Percentiles rank a stretch among this genome's conserved stretches.
phyloP scores from a whole-genome alignment of 2,113 vertebrate species.

The Pandion haliaetus region DNA sequence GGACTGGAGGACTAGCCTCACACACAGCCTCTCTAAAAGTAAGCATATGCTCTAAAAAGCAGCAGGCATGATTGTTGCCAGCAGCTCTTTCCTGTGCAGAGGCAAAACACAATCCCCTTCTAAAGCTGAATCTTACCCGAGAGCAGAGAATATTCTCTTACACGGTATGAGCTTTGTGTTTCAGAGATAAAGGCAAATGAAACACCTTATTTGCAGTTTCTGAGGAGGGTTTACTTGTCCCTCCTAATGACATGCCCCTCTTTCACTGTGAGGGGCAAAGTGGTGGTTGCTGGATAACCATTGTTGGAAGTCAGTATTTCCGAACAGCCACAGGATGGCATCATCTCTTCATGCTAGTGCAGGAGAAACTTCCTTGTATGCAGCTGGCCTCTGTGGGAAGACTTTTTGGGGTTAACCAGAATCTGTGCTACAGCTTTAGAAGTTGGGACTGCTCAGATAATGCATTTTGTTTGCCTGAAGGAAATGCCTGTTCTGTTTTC shows the following conservation, averaged over 20 bases:
- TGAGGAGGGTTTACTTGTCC: background rate
- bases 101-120: background rate
- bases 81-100: background rate
- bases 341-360: background rate
- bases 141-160: background rate
- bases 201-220: background rate
- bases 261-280: background rate
- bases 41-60: background rate
- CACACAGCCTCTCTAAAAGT: background rate
- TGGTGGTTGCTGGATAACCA: background rate
- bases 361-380: background rate
- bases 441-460: background rate
- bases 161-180: background rate
- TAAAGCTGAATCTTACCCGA: background rate
- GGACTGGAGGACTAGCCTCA: background rate
- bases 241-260: background rate
- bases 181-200: background rate
- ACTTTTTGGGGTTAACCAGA: background rate
- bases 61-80: fast-evolving
- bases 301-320: background rate
- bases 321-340: background rate
- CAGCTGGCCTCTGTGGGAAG: background rate
- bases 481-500: background rate
- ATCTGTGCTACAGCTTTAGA: background rate
- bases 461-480: background rate